Percentiles rank a stretch among this genome's conserved stretches.
phyloP scores from a whole-genome alignment of 2,113 vertebrate genomes.

The Catagonus wagneri region DNA sequence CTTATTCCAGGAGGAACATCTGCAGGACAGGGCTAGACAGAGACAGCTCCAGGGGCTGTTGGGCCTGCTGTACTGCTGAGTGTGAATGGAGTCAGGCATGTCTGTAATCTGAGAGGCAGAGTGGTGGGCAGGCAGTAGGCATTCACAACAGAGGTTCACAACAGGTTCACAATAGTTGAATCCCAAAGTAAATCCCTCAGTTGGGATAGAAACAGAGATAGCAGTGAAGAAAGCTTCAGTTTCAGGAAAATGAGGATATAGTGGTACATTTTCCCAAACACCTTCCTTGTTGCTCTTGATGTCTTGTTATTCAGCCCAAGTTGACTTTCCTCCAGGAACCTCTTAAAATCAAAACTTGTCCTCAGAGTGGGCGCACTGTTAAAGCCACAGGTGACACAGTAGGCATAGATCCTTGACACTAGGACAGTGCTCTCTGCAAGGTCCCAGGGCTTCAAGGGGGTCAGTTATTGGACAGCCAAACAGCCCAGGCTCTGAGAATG shows the following conservation, averaged over 20 bases:
- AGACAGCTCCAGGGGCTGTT: background rate
- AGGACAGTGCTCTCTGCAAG: background rate
- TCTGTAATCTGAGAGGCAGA: background rate
- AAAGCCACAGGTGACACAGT: fast-evolving
- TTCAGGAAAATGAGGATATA: background rate
- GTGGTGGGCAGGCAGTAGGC: background rate
- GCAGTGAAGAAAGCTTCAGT: background rate
- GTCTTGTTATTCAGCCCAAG: background rate
- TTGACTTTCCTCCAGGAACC: background rate
- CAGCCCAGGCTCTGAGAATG: background rate
- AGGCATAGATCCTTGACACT: too few relatives aligned
- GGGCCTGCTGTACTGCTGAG: background rate
- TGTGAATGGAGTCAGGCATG: background rate
- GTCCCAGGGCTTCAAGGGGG: too few relatives aligned
- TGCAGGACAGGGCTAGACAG: background rate
- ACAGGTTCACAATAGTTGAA: background rate
- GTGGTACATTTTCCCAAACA: background rate
- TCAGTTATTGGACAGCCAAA: background rate
- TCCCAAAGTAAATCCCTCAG: background rate
- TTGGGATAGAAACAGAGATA: background rate
- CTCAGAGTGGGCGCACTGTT: background rate
- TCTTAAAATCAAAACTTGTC: background rate
- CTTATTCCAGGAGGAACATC: background rate
- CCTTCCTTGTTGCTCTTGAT: background rate
- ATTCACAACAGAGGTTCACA: background rate